Base-by-base conservation (phyloP, 2,888 invertebrate genomes). In the Oegoconia quadripuncta region DNA sequence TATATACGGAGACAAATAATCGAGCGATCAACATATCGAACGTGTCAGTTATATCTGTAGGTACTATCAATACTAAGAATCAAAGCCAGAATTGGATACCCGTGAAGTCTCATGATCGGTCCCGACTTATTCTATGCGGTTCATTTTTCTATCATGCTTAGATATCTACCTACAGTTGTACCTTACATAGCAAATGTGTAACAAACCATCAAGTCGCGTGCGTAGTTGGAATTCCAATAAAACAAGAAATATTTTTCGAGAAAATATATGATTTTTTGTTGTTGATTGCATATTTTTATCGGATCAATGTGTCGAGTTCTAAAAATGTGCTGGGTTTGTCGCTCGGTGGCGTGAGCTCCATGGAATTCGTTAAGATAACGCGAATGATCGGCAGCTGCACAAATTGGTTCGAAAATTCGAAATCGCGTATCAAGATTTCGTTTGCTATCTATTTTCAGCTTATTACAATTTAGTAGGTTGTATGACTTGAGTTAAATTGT, bases 331-430 rank as follows among this genome's bases (percentile, higher is more conserved):
- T 34, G 18, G 23, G n/a, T 26, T 23, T 38, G 27, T 29, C 25
- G 35, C 20, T 14, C 32, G 18, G 15, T 31, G 23, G 33, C 36
- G 22, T 31, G 40, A 34, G 32, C 15, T 32, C 40, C 36, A 39
- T 43, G 35, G 42, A 48, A 48, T 47, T 50, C 52, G 50, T 54
- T 54, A 50, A 46, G 54, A 47, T 50, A 52, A 51, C 50, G 48
- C 43, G 42, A 33, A 34, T 47, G 53, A 49, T 53, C 50, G 52
- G 48, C 55, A 46, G 46, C 41, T 49, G 27, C 34, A 39, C 49
- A 49, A 50, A 47, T 50, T 53, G 53, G 38, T 41, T 43, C 33
- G 37, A 40, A 46, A 51, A 44, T 44, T 40, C 38, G 29, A 18
- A 32, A 39, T 39, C 38, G 42, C 29, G 30, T 27, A 41, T 37